Conservation (phyloP, 2,888 invertebrate genomes). For the Baccha elongata region DNA sequence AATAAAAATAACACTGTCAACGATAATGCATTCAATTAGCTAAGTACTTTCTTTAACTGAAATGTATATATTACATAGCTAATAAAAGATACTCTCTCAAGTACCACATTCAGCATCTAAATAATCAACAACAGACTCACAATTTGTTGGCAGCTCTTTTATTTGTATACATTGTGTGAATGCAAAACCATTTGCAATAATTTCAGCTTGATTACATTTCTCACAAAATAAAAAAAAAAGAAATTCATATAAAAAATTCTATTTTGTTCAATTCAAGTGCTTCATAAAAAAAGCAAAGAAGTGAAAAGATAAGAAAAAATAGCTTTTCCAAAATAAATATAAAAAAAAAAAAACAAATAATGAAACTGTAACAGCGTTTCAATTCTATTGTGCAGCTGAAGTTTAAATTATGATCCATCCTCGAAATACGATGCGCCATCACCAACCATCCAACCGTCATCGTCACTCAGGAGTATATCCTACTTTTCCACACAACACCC, state of each 20-base stretch:
- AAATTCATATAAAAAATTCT: conserved; percentile 22
- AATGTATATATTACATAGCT: too few species aligned
- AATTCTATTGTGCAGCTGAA: conserved; percentile 63
- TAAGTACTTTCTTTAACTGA: conserved; percentile 35
- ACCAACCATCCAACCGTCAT: conserved; percentile 18
- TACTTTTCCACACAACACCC: not conserved
- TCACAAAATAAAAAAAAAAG: conserved; percentile 7
- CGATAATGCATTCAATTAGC: conserved; percentile 48
- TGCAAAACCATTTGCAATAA: conserved; percentile 38
- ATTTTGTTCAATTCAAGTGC: conserved; percentile 47
- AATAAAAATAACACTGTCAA: not conserved
- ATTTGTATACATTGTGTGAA: conserved; percentile 20
- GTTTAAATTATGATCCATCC: conserved; percentile 68
- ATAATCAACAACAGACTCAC: conserved; percentile 8
- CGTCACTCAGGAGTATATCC: conserved; percentile 35
- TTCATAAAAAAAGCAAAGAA: conserved; percentile 20
- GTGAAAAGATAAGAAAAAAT: not conserved
- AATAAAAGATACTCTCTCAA: conserved; percentile 16
- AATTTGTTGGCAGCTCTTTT: not conserved
- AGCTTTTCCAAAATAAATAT: not conserved
- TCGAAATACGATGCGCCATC: conserved; percentile 62
- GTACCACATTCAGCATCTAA: not conserved
- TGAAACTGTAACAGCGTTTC: conserved; percentile 59
- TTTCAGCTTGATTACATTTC: conserved; percentile 53
- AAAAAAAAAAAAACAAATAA: conserved; percentile 47